Evolutionary conservation across 2,888 invertebrate genomes (phyloP).

Genomic region (Apomyelois bistriatella): DNA sequence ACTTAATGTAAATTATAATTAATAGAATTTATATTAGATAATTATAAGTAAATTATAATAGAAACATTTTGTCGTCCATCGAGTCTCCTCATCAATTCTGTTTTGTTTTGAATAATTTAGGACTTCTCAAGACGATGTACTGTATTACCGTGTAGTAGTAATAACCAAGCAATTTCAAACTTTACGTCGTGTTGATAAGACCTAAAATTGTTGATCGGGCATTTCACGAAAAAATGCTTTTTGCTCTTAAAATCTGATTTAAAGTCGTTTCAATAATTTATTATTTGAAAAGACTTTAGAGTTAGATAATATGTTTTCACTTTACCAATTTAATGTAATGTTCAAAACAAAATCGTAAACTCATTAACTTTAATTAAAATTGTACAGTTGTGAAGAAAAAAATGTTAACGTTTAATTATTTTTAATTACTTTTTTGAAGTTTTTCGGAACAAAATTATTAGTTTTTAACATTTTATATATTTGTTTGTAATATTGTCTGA

Average conservation of each 20-base stretch:
- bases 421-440: not conserved
- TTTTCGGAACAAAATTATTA: not conserved
- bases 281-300: conserved; percentile 13
- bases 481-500: not conserved
- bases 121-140: conserved; percentile 54
- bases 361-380: conserved; percentile 13
- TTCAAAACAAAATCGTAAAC: conserved; percentile 12
- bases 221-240: not conserved
- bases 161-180: conserved; percentile 20
- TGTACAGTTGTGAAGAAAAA: conserved; percentile 17
- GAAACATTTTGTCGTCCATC: conserved; percentile 69
- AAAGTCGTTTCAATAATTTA: conserved; percentile 15
- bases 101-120: conserved; percentile 35
- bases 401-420: not conserved
- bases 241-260: conserved; percentile 10
- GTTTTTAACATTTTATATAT: not conserved
- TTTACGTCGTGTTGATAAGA: conserved; percentile 44
- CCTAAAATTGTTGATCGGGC: conserved; percentile 30
- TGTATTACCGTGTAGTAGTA: conserved; percentile 5
- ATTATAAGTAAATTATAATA: conserved; percentile 76
- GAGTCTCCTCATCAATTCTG: conserved; percentile 27
- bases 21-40: conserved; percentile 79
- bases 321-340: not conserved
- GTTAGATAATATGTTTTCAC: conserved; percentile 9
- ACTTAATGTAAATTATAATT: conserved; percentile 72